Evolutionary conservation across 2,797 vertebrate species (phyloP).

Genomic region (Sebastes oblongus): DNA sequence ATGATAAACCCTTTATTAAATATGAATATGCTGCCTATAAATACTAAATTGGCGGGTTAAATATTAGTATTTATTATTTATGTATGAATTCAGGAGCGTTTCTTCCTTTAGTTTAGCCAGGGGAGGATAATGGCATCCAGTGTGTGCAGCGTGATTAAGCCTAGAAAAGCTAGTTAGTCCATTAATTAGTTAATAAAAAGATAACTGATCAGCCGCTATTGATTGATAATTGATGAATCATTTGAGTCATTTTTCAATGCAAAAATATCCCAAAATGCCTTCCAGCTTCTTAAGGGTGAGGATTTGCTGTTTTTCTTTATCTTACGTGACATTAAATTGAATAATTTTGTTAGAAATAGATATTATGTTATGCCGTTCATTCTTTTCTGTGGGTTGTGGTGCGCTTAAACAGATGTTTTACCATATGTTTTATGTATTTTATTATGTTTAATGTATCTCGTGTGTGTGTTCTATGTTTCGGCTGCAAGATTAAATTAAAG

Average conservation of each 20-base stretch:
- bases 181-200: not conserved
- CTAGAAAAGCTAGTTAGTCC: no score
- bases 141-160: not conserved
- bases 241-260: not conserved
- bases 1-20: not conserved
- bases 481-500: not conserved
- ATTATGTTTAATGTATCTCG: not conserved
- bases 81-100: not conserved
- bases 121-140: not conserved
- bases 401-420: not conserved
- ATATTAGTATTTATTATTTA: not conserved
- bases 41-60: not conserved
- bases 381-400: not conserved
- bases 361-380: not conserved
- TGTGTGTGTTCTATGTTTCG: not conserved
- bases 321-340: not conserved
- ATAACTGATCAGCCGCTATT: not conserved
- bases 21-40: not conserved
- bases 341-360: not conserved
- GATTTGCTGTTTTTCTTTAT: not conserved
- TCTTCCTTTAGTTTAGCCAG: not conserved
- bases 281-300: not conserved
- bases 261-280: not conserved
- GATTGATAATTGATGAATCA: not conserved
- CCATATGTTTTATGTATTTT: not conserved